Evolutionary conservation across 2,888 invertebrate genomes (phyloP), one percentile per base, ranked within the genome.

Genomic region (Meteorus colon): DNA sequence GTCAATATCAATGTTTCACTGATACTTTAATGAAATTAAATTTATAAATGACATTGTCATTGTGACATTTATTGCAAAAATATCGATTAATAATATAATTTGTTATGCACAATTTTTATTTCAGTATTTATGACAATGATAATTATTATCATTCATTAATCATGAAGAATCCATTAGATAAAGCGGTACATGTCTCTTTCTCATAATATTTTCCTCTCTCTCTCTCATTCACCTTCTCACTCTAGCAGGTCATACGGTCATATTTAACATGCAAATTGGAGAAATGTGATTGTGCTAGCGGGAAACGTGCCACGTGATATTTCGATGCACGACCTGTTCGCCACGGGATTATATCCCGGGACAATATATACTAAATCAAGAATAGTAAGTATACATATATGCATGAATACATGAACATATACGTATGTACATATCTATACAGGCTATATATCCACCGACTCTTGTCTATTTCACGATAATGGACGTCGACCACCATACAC

Each of bases 231-330:
- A 55, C 31, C 24, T 27, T 72, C 55, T 45, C 65, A 31, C 70
- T 69, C 62, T 59, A 37, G 59, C 51, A 68, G 73, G 68, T 65
- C 72, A 66, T 41, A 67, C 65, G 66, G 55, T 69, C 31, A 84
- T 85, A 86, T 87, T 87, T 88, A 87, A 85, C 86, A 88, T 87
- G 88, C 85, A 88, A 88, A 88, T 87, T 88, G 85, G 83, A 82
- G 85, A 86, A 88, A 87, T 85, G 84, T 85, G 84, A 87, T 87
- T 85, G 85, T 75, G 74, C 75, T 75, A 80, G 78, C 80, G 77
- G 74, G 65, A 55, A 70, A 69, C 72, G 77, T 77, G 75, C 74
- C 77, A 77, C 71, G 77, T 74, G 77, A 76, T 78, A 77, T 74
- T 65, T 41, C 65, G 65, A 65, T 65, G 34, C 65, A 34, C 77